These are phyloP conservation scores for Limenitis camilla DNA, from an alignment of 2,888 invertebrate species.

Conservation along the genomic window DNA sequence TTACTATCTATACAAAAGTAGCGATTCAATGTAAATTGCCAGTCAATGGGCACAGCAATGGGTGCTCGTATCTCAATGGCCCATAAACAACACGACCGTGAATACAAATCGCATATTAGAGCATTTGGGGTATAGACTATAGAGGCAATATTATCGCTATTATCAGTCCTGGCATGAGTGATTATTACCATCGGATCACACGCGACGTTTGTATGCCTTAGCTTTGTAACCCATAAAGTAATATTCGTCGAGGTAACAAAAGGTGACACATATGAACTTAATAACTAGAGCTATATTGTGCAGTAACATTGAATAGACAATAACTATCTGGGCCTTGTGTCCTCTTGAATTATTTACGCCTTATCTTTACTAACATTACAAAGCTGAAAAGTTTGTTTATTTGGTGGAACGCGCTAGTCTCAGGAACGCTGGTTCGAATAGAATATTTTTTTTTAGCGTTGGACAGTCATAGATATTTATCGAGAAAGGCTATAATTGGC, in stretches of 20 bases:
- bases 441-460: no score
- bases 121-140: conserved; percentile 42
- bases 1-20: conserved; percentile 52
- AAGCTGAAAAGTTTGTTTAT: no score
- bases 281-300: no score
- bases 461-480: no score
- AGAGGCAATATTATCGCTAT: conserved; percentile 39
- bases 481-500: no score
- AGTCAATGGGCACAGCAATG: conserved; percentile 45
- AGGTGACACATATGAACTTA: conserved; percentile 27
- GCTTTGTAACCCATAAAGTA: conserved; percentile 29
- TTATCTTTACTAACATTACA: no score
- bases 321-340: no score
- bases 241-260: conserved; percentile 25
- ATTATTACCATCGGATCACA: conserved; percentile 42
- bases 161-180: conserved; percentile 47
- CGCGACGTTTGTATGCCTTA: conserved; percentile 35
- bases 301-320: no score
- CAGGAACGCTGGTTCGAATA: no score
- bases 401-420: no score
- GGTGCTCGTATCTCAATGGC: conserved; percentile 60
- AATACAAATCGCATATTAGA: conserved; percentile 72
- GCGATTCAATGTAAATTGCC: conserved; percentile 59
- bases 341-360: no score
- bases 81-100: conserved; percentile 68